Evolutionary conservation across 2,113 vertebrate species (phyloP).

Genomic region (Oryzias woworae): DNA sequence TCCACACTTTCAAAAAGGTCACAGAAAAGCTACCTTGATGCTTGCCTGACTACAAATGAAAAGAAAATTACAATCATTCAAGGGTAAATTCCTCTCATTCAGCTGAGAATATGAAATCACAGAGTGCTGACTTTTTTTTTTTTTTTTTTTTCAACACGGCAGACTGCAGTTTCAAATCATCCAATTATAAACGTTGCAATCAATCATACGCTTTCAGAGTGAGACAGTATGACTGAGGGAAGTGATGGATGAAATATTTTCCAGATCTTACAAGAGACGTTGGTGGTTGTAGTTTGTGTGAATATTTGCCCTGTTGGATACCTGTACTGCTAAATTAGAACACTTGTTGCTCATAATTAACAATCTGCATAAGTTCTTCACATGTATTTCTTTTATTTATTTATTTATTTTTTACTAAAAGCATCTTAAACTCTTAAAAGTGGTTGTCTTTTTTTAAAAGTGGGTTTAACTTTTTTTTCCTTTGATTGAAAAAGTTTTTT

Average conservation of each 20-base stretch:
- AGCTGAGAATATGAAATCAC: constrained; percentile 44
- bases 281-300: constrained; percentile 18
- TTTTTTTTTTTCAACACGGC: constrained; percentile 11
- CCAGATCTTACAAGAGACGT: constrained; percentile 38
- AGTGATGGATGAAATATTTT: constrained; percentile 60
- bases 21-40: constrained; percentile 37
- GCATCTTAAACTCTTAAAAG: no score
- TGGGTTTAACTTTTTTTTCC: no score
- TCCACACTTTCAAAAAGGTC: constrained; percentile 38
- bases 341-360: no score
- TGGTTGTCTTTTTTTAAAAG: no score
- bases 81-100: constrained; percentile 48
- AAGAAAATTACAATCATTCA: constrained; percentile 57
- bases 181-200: constrained; percentile 61
- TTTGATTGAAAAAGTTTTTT: no score
- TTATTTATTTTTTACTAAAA: no score
- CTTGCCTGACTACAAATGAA: constrained; percentile 45
- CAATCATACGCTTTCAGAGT: constrained; percentile 61
- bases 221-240: constrained; percentile 45
- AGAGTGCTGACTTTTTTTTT: constrained; percentile 12
- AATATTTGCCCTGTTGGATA: constrained; percentile 8
- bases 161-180: constrained; percentile 47
- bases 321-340: no score
- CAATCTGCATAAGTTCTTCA: no score
- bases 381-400: no score